Evolutionary conservation across 2,797 vertebrate species (phyloP).

Genomic region (Craterocephalus amniculus): DNA sequence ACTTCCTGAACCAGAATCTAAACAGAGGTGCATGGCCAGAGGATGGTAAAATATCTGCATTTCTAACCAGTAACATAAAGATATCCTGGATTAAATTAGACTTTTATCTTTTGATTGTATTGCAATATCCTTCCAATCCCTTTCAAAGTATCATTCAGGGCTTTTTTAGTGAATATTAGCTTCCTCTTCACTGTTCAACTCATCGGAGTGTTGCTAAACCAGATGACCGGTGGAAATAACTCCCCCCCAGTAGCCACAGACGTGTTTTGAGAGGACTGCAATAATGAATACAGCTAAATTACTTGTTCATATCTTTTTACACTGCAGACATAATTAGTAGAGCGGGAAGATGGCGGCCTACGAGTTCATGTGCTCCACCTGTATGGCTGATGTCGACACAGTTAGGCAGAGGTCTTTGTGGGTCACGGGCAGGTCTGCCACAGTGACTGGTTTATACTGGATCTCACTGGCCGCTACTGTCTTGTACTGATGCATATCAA

Average conservation of each 20-base stretch:
- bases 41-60: constrained; percentile 53
- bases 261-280: constrained; percentile 30
- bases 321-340: constrained; percentile 40
- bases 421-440: constrained; percentile 85
- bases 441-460: constrained; percentile 85
- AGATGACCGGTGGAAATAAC: constrained; percentile 3
- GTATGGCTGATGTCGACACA: constrained; percentile 95
- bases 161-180: constrained; percentile 19
- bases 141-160: constrained; percentile 26
- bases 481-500: constrained; percentile 98
- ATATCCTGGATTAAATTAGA: constrained; percentile 11
- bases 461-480: constrained; percentile 85
- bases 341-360: constrained; percentile 76
- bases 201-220: constrained; percentile 4
- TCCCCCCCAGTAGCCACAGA: constrained; percentile 1
- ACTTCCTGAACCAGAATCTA: constrained; percentile 37
- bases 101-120: constrained; percentile 20
- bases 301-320: constrained; percentile 55
- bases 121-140: background rate
- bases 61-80: constrained; percentile 30
- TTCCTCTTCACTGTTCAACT: constrained; percentile 6
- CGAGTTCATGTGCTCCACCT: constrained; percentile 96
- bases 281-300: constrained; percentile 40
- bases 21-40: constrained; percentile 32
- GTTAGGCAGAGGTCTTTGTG: constrained; percentile 99